phyloP scores from a whole-genome alignment of 2,113 vertebrate species.

The Blennius ocellaris region DNA sequence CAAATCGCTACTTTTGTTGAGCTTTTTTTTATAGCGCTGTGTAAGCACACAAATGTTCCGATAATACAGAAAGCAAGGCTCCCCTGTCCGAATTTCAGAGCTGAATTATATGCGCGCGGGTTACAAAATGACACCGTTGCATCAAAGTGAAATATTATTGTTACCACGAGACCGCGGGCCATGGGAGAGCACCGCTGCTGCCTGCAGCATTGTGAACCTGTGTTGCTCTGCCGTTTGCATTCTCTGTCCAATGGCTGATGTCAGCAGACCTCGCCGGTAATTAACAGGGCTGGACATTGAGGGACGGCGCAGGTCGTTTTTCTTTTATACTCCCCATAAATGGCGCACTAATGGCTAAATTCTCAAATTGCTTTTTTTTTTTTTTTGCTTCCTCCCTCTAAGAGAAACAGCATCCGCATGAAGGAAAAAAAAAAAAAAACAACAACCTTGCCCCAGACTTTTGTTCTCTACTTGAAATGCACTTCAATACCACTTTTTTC shows the following conservation, averaged over 20 bases:
- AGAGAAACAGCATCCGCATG: conserved; percentile 20
- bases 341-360: conserved; percentile 74
- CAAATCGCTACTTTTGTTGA: background rate
- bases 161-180: conserved; percentile 16
- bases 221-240: conserved; percentile 31
- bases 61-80: background rate
- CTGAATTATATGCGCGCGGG: background rate
- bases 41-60: background rate
- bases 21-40: background rate
- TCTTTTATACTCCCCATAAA: conserved; percentile 79
- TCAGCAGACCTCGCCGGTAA: conserved; percentile 74
- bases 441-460: background rate
- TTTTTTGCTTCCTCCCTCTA: background rate
- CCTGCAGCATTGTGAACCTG: conserved; percentile 10
- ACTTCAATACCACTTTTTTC: background rate
- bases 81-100: background rate
- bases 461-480: background rate
- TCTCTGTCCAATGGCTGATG: conserved; percentile 64
- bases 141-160: conserved; percentile 20
- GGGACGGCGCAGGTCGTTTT: conserved; percentile 63
- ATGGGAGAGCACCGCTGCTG: background rate
- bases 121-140: conserved; percentile 3
- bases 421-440: conserved; percentile 6
- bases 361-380: conserved; percentile 73
- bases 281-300: conserved; percentile 71